Conservation (phyloP, 2,888 invertebrate genomes). For the Apodemia zela region DNA sequence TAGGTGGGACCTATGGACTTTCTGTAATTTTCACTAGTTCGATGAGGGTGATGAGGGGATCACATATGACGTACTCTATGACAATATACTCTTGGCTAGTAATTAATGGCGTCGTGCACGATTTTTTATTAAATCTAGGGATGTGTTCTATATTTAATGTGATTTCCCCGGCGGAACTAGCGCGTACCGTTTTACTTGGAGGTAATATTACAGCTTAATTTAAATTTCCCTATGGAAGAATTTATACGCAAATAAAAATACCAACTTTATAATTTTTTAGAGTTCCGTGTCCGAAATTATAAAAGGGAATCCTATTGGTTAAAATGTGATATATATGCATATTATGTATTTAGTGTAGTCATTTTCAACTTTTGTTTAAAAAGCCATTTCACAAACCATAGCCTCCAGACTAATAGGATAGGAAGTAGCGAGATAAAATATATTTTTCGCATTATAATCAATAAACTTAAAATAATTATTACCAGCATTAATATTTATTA, state of each 20-base stretch:
- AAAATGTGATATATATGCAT: too few species aligned
- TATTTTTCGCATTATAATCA: too few species aligned
- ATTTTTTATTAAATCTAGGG: slow-evolving; percentile 15
- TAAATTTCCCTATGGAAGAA: slow-evolving; percentile 14
- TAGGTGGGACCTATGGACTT: background rate
- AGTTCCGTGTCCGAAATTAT: background rate
- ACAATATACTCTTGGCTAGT: background rate
- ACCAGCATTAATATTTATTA: too few species aligned
- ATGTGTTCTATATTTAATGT: slow-evolving; percentile 15
- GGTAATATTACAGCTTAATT: slow-evolving; percentile 16
- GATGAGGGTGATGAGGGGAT: background rate
- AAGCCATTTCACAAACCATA: too few species aligned
- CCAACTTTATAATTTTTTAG: background rate
- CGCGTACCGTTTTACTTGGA: slow-evolving; percentile 11
- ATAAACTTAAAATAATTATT: too few species aligned
- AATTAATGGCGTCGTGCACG: slow-evolving; percentile 7
- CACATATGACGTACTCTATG: background rate
- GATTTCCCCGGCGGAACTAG: slow-evolving; percentile 14
- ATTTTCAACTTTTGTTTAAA: too few species aligned
- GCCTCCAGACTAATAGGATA: too few species aligned
- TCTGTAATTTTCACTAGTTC: background rate
- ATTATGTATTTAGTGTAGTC: too few species aligned
- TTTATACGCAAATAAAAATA: slow-evolving; percentile 15
- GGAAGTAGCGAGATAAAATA: too few species aligned
- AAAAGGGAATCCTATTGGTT: background rate